These are phyloP conservation scores for Arctia plantaginis DNA, from an alignment of 2,888 invertebrate genomes.

Conservation along the genomic window DNA sequence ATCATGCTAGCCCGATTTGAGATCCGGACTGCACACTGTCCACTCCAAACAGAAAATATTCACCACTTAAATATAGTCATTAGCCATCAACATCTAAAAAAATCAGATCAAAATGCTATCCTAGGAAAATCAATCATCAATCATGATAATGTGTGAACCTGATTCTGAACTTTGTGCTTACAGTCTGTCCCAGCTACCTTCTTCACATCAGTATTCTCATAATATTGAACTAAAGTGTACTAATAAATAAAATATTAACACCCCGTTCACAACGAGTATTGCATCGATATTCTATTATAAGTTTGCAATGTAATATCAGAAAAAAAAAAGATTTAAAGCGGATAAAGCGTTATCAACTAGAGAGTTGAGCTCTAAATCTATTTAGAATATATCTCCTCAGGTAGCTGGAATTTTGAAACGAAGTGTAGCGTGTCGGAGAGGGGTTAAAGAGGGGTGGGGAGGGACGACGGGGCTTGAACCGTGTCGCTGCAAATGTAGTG, in stretches of 20 bases:
- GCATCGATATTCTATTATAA: slow-evolving; percentile 38
- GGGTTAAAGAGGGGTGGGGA: slow-evolving; percentile 1
- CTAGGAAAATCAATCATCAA: no score
- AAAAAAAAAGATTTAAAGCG: slow-evolving; percentile 45
- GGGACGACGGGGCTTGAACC: slow-evolving; percentile 9
- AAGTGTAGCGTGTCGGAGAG: slow-evolving; percentile 28
- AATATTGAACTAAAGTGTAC: neutral
- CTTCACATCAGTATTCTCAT: neutral
- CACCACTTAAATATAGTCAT: no score
- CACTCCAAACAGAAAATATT: no score
- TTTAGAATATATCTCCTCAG: slow-evolving; percentile 53
- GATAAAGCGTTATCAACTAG: slow-evolving; percentile 45
- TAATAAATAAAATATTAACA: slow-evolving; percentile 15
- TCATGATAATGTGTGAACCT: neutral
- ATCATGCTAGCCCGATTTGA: no score
- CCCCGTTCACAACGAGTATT: slow-evolving; percentile 17
- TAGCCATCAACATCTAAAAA: no score
- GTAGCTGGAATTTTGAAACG: slow-evolving; percentile 36
- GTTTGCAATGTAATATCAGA: slow-evolving; percentile 44
- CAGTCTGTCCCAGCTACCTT: neutral
- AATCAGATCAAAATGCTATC: no score
- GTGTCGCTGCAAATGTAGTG: slow-evolving; percentile 34
- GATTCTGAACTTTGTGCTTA: neutral
- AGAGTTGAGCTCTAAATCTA: slow-evolving; percentile 44
- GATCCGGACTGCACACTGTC: no score